Percentiles rank a stretch among this genome's conserved stretches.
phyloP scores from a whole-genome alignment of 2,797 vertebrate genomes.

The Oophaga sylvatica region DNA sequence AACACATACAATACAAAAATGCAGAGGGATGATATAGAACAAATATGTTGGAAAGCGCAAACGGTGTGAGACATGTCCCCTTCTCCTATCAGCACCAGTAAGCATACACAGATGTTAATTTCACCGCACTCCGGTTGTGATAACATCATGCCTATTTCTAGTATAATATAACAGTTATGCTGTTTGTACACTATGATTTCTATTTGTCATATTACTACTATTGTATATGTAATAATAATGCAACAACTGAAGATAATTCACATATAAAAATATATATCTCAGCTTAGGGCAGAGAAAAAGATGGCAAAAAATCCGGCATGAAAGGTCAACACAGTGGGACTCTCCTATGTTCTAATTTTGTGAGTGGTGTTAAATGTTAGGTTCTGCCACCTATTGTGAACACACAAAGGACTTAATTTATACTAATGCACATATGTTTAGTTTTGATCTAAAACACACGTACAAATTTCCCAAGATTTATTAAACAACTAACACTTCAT shows the following conservation, averaged over 20 bases:
- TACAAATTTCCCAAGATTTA: conserved; percentile 44
- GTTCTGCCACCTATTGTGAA: neutral
- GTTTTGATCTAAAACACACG: conserved; percentile 5
- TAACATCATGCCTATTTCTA: no score
- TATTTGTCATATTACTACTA: neutral
- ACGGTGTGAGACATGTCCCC: no score
- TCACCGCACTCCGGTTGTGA: no score
- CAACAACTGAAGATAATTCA: neutral
- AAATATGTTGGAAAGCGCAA: no score
- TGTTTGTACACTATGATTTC: neutral
- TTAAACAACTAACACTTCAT: conserved; percentile 53
- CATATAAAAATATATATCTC: neutral
- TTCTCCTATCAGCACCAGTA: no score
- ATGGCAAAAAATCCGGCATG: neutral
- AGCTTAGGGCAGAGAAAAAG: neutral
- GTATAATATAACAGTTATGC: neutral
- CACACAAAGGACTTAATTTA: neutral
- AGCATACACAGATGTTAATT: no score
- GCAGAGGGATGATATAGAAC: no score
- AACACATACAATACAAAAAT: no score
- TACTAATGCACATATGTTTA: conserved; percentile 19
- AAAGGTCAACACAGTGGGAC: neutral
- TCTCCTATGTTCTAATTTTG: neutral
- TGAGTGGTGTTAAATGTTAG: neutral
- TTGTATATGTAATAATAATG: neutral